Base-by-base conservation (phyloP, 1,140 invertebrate species). In the Pissodes strobi region DNA sequence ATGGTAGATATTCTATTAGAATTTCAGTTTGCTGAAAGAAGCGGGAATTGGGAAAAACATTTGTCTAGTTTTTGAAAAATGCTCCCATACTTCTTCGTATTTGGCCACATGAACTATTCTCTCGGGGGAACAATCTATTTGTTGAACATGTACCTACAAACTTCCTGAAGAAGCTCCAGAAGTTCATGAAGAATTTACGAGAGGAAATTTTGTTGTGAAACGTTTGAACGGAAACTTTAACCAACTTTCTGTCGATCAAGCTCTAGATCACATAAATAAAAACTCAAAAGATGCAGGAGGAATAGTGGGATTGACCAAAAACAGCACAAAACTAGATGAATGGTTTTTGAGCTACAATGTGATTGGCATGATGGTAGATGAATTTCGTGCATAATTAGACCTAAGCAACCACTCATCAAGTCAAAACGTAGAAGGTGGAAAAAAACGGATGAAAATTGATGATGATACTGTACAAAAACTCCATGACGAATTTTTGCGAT, bases 121-220 rank as follows among this genome's bases (percentile, higher is more conserved):
- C 12, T 27, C 38, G 38, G 21, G 52, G 52, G 52, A 56, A 2
- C 34, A 17, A n/a, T 56, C 9, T 56, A 56, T 38, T 18, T 41
- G 17, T 2, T 2, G 2, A 30, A 56, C 21, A 56, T 56, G 52
- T n/a, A n/a, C n/a, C n/a, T 21, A 34, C 15, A 56, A 12, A 39
- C 15, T 18, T 41, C 1, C 12, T 8, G 30, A 2, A 37, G 3
- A 2, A 17, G 52, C 52, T 18, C 52, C 52, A 39, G 19, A 37
- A 56, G 37, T 56, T 46, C 9, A 46, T 21, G 2, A 46, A 2
- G 43, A 46, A 9, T 46, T 46, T 46, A 4, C 18, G 13, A 2
- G 38, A 38, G 52, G 34, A 56, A 39, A 56, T 56, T 56, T 39
- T 39, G 34, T 56, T 1, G 52, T 56, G 8, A 56, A 56, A 56